Evolutionary conservation across 2,797 vertebrate genomes (phyloP).

Genomic region (Trachops cirrhosus): DNA sequence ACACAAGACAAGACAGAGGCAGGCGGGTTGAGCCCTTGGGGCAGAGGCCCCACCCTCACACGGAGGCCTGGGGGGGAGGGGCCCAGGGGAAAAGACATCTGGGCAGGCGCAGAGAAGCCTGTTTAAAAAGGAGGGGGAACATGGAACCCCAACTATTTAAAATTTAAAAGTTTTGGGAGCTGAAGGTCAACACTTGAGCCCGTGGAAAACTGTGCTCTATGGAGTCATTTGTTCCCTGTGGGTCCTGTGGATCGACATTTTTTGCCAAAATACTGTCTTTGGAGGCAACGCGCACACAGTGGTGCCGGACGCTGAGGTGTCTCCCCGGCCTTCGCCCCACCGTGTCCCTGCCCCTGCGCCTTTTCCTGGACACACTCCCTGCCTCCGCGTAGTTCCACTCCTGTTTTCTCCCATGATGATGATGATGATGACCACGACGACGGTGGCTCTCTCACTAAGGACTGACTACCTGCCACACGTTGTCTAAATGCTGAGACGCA

Average conservation of each 20-base stretch:
- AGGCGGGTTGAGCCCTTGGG: background rate
- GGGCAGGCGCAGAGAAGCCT: background rate
- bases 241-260: background rate
- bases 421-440: background rate
- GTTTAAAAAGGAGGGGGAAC: constrained; percentile 13
- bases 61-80: no score
- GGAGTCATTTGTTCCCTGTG: background rate
- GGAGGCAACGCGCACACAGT: background rate
- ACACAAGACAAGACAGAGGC: background rate
- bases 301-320: background rate
- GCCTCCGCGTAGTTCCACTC: background rate
- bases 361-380: background rate
- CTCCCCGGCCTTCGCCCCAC: background rate
- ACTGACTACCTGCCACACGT: background rate
- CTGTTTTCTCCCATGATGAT: background rate
- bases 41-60: background rate
- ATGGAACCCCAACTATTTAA: background rate
- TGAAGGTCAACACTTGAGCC: background rate
- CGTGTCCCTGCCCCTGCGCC: background rate
- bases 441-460: background rate
- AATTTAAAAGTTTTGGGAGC: background rate
- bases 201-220: background rate
- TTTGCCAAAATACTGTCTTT: background rate
- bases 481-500: background rate
- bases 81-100: no score